Evolutionary conservation across 2,888 invertebrate species (phyloP).

Genomic region (Drosophila mercatorum): DNA sequence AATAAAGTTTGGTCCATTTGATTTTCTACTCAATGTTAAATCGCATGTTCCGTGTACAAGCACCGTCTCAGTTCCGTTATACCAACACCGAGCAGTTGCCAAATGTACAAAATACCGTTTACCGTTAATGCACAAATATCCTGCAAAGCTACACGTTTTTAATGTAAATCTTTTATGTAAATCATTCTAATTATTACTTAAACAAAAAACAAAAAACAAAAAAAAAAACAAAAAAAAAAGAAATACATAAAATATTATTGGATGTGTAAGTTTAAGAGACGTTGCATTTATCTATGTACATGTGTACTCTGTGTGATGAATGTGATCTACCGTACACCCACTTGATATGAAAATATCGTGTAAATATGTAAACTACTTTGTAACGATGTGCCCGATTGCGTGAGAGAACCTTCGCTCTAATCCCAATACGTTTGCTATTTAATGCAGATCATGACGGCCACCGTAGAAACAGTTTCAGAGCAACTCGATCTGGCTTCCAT

Average conservation of each 20-base stretch:
- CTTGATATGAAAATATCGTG: constrained; percentile 50
- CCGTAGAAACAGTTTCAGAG: constrained; percentile 97
- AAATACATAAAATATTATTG: constrained; percentile 19
- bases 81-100: constrained; percentile 24
- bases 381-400: constrained; percentile 34
- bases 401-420: constrained; percentile 31
- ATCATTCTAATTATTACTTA: constrained; percentile 29
- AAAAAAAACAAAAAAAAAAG: not conserved
- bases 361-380: constrained; percentile 52
- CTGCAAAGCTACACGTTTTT: constrained; percentile 58
- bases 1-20: constrained; percentile 33
- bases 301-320: constrained; percentile 65
- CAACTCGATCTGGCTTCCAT: constrained; percentile 95
- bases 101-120: constrained; percentile 48
- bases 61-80: constrained; percentile 55
- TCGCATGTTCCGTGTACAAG: constrained; percentile 77
- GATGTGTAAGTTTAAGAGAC: constrained; percentile 62
- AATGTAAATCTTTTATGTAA: constrained; percentile 54
- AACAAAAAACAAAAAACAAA: constrained; percentile 16
- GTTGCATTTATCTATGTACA: constrained; percentile 66
- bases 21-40: constrained; percentile 45
- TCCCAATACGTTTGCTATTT: constrained; percentile 45
- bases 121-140: constrained; percentile 63
- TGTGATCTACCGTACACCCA: constrained; percentile 55
- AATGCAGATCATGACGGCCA: constrained; percentile 94